A percentile compares a stretch with the other conserved stretches of the same genome.
These are phyloP conservation scores for Habrosyne pyritoides DNA, from an alignment of 2,888 invertebrate species.

Conservation along the genomic window DNA sequence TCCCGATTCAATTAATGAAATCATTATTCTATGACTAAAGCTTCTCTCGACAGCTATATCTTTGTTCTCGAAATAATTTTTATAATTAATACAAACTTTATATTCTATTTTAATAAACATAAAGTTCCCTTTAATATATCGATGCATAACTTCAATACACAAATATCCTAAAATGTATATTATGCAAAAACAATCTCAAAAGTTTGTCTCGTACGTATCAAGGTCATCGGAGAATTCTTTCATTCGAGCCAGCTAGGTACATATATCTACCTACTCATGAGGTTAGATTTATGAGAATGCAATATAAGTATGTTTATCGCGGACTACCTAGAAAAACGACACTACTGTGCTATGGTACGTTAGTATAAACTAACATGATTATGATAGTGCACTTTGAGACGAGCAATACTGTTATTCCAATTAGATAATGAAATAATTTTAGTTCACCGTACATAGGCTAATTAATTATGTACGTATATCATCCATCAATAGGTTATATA, in stretches of 20 bases:
- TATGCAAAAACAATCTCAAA: conserved; percentile 49
- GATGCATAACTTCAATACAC: neutral
- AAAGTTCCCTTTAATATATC: conserved; percentile 15
- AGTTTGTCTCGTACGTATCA: conserved; percentile 66
- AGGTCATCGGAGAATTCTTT: conserved; percentile 57
- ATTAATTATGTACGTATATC: neutral
- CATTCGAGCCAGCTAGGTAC: conserved; percentile 43
- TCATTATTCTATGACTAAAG: neutral
- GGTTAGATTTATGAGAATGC: conserved; percentile 39
- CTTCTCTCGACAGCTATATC: neutral
- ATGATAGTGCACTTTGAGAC: conserved; percentile 34
- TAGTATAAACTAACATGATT: conserved; percentile 16
- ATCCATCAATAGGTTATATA: neutral
- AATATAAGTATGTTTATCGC: conserved; percentile 44
- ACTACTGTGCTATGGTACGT: conserved; percentile 15
- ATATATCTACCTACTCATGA: conserved; percentile 30
- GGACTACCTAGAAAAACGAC: conserved; percentile 38
- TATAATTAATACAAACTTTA: neutral
- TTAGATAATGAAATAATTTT: conserved; percentile 34
- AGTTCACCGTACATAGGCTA: conserved; percentile 13
- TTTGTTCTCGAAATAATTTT: neutral
- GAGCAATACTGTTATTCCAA: conserved; percentile 31
- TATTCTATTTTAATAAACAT: neutral
- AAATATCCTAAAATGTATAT: conserved; percentile 22
- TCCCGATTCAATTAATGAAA: neutral